Evolutionary conservation across 1,140 invertebrate genomes (phyloP), one percentile per base, ranked within the genome.

Genomic region (Andrena cerasifolii): DNA sequence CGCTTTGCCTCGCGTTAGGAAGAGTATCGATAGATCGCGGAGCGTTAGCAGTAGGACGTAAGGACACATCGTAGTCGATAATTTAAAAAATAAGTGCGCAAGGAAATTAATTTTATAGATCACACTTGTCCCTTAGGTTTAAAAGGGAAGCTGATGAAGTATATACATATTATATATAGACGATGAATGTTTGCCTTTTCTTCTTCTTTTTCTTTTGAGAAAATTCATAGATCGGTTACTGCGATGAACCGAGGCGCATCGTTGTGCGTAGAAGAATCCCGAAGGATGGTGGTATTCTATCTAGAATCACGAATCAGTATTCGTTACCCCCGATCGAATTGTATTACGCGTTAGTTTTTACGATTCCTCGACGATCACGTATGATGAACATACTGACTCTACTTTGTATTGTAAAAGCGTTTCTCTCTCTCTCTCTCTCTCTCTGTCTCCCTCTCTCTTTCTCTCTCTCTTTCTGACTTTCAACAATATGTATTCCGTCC

Each of bases 401-500:
- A 51, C 47, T 53, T 49, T 73, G 36, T 59, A 73, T 73, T 53
- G 47, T 74, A 66, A 45, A 36, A 65, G 36, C 47, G 49, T 40
- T 18, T 43, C 36, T 68, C 53, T 40, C 58, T 63, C 31, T 8
- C 26, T 16, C 12, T 49, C 58, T 18, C 70, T 51, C 45, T n/a
- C n/a, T n/a, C n/a, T n/a, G 49, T 40, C n/a, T 43, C 36, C 58
- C 53, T 40, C 58, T 63, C 31, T 8, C 26, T 16, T 8, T 49
- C 58, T 18, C 70, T 51, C 45, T n/a, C n/a, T n/a, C n/a, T n/a
- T n/a, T n/a, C n/a, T n/a, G n/a, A n/a, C n/a, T n/a, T n/a, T 62
- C 73, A 31, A 65, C 73, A 75, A 65, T 76, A 68, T 68, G 43
- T 68, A 76, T 76, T 76, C 65, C 73, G 73, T 76, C 73, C 73